Evolutionary conservation across 2,888 invertebrate genomes (phyloP).

Genomic region (Adineta ricciae): DNA sequence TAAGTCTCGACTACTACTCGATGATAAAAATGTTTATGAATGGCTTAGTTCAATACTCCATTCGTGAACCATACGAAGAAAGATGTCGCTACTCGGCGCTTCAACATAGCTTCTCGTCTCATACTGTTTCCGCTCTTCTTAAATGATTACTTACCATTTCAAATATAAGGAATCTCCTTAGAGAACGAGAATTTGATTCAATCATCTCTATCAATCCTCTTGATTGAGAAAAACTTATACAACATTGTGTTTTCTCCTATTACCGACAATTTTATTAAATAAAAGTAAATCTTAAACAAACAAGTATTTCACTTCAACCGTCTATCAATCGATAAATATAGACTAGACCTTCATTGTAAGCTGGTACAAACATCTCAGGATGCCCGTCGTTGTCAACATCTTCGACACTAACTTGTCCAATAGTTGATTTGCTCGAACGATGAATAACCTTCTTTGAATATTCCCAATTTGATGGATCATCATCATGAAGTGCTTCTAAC

Average conservation of each 20-base stretch:
- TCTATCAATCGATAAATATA: constrained; percentile 37
- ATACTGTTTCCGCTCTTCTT: too few species aligned
- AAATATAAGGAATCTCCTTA: too few species aligned
- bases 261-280: too few species aligned
- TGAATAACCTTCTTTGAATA: constrained; percentile 37
- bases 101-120: too few species aligned
- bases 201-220: too few species aligned
- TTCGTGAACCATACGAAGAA: background rate
- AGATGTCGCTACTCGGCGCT: background rate
- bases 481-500: constrained; percentile 36
- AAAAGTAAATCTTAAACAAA: too few species aligned
- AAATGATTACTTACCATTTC: too few species aligned
- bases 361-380: constrained; percentile 40
- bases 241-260: too few species aligned
- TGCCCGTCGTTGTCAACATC: constrained; percentile 41
- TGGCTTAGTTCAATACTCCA: background rate
- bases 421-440: constrained; percentile 38
- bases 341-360: constrained; percentile 38
- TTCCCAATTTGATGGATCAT: constrained; percentile 38
- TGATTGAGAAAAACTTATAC: too few species aligned
- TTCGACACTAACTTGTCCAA: constrained; percentile 39
- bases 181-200: too few species aligned
- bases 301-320: background rate
- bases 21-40: background rate
- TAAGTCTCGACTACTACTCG: too few species aligned